These are phyloP conservation scores for Drosophila auraria DNA, from an alignment of 1,140 invertebrate genomes.

Conservation along the genomic window DNA sequence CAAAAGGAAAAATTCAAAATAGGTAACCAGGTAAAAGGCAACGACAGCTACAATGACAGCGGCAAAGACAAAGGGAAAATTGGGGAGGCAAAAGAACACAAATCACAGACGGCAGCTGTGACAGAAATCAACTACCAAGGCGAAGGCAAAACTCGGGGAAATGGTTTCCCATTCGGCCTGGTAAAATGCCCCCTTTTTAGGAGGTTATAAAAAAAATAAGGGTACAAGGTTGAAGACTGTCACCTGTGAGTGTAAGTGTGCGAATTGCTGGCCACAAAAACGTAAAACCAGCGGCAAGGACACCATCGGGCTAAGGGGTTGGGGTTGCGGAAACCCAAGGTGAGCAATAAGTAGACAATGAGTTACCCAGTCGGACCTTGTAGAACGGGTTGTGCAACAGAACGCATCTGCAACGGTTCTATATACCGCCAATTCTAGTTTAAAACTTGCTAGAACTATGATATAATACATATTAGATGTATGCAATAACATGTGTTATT, in stretches of 20 bases:
- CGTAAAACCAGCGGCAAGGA: constrained; percentile 71
- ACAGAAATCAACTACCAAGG: constrained; percentile 78
- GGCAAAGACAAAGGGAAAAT: constrained; percentile 21
- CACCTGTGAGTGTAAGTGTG: constrained; percentile 51
- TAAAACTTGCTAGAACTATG: too few species aligned
- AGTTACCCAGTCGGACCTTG: constrained; percentile 24
- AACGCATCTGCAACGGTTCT: too few species aligned
- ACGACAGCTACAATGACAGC: constrained; percentile 10
- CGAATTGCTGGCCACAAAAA: constrained; percentile 62
- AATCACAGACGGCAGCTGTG: constrained; percentile 75
- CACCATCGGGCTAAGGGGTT: constrained; percentile 19
- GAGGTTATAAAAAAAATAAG: constrained; percentile 9
- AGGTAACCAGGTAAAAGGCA: constrained; percentile 39
- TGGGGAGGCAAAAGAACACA: constrained; percentile 36
- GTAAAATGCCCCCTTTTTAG: not conserved
- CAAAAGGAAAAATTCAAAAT: constrained; percentile 43
- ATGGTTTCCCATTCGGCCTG: constrained; percentile 9
- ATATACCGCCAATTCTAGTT: too few species aligned
- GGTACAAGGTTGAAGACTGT: constrained; percentile 45
- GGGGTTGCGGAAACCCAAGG: constrained; percentile 29
- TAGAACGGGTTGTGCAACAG: too few species aligned
- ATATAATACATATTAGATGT: too few species aligned
- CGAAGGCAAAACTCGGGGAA: constrained; percentile 52
- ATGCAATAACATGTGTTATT: too few species aligned
- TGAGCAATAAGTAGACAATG: constrained; percentile 74